A percentile compares a stretch with the other conserved stretches of the same genome.
Conservation (phyloP, 2,888 invertebrate species). For the Agonopterix heracliana region DNA sequence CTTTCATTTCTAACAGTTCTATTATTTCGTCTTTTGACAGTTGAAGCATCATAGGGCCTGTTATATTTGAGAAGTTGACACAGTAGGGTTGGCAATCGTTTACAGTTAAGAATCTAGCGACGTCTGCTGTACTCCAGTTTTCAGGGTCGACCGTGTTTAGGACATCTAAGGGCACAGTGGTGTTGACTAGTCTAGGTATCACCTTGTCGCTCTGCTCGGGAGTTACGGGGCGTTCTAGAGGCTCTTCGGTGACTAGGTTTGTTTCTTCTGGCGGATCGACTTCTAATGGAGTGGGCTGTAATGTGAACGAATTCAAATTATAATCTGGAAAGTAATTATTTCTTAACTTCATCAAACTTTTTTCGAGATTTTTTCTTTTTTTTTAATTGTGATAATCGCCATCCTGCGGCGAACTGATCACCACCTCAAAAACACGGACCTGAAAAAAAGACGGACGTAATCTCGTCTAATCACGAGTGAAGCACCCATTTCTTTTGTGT, state of each 20-base stretch:
- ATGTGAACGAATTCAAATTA: no score
- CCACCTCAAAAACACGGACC: no score
- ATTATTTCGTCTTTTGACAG: slow-evolving; percentile 94
- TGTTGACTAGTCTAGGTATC: slow-evolving; percentile 80
- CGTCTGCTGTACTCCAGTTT: slow-evolving; percentile 87
- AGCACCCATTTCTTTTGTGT: no score
- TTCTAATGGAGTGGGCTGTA: background rate
- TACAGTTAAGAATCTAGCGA: slow-evolving; percentile 91
- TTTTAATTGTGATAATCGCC: no score
- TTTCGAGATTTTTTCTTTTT: no score
- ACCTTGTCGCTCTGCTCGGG: slow-evolving; percentile 58
- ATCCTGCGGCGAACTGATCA: no score
- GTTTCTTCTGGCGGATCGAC: background rate
- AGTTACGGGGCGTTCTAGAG: slow-evolving; percentile 15
- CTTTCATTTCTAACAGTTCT: slow-evolving; percentile 92
- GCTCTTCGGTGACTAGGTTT: background rate
- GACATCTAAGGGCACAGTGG: slow-evolving; percentile 63
- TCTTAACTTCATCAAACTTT: no score
- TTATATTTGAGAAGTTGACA: slow-evolving; percentile 81
- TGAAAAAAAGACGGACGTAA: no score
- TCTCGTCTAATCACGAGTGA: no score
- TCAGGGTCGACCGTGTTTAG: slow-evolving; percentile 70
- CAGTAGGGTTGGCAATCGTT: slow-evolving; percentile 89
- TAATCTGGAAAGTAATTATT: no score
- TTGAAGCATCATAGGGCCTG: slow-evolving; percentile 86